Evolutionary conservation across 2,113 vertebrate species (phyloP), one percentile per base, ranked within the genome.

Genomic region (Cromileptes altivelis): DNA sequence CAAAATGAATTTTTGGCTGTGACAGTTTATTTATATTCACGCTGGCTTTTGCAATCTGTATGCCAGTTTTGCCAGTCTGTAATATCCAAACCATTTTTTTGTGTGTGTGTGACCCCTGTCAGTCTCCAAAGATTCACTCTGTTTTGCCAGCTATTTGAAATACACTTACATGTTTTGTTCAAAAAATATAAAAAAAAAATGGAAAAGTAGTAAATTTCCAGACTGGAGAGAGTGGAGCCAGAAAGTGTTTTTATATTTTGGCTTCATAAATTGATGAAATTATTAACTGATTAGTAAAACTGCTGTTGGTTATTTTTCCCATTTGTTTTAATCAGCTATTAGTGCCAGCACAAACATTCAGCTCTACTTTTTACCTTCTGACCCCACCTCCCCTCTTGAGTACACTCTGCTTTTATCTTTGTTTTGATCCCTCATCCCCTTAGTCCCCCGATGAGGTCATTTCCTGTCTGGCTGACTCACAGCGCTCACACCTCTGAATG

Each of bases 391-490:
- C 14, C 4, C 3, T 19, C 14, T 10, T 17, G n/a, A 58, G 17
- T 45, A 4, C 19, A 4, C 12, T 6, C 33, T 23, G 81, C 68
- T 77, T 85, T 85, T 80, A 87, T 85, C 80, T 80, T 49, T n/a
- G 58, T 23, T 47, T 67, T 33, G 11, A 47, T 25, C 37, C 42
- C 53, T 27, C 33, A 4, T 27, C 13, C 40, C 53, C 53, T 69
- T 50, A 3, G 23, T 23, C 52, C 62, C 75, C 25, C 10, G 52
- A 73, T 89, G 85, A 89, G 60, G 85, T 92, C 2, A 89, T 79
- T 85, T 92, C 91, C 88, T 86, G 74, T 74, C 85, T 85, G 76
- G 61, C 75, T 25, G 50, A 40, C 49, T 62, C 72, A 8, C 55
- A 64, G 55, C 23, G 3, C 71, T 82, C 75, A 85, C 81, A 70